Evolutionary conservation across 1,140 invertebrate genomes (phyloP), one percentile per base, ranked within the genome.

Genomic region (Cecropterus lyciades): DNA sequence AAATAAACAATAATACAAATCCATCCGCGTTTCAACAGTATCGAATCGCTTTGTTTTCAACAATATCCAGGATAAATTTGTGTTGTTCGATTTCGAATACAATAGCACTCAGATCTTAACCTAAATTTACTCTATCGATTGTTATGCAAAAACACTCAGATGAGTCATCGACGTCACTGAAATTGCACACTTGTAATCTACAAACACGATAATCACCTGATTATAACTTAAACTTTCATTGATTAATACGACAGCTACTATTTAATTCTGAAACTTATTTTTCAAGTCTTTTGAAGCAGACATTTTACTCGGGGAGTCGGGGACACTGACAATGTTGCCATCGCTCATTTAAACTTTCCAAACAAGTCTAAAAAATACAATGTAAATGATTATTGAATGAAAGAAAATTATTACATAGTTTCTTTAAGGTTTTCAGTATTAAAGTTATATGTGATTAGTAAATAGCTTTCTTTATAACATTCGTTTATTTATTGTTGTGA

Each of bases 101-200:
- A 84, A 84, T 78, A 87, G 75, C 80, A 77, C 72, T 74, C 70
- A 89, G 81, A 92, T 92, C 86, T 92, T 90, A 92, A 90, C 89
- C 87, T 89, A 89, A 88, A 89, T 90, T 85, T 83, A 77, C 81
- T 85, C 82, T 83, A 91, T 92, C 84, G 85, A 92, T 92, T 92
- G 86, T 89, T 92, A 90, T 90, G 87, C 89, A 89, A 89, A 91
- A 90, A 88, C 86, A 92, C 82, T 75, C 62, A 72, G 57, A 82
- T 85, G 82, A 84, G 65, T 89, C 80, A 86, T 85, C 72, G 56
- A 71, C 60, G 40, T 70, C 64, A 82, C 74, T 81, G 63, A 66
- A 56, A 69, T 69, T 68, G 57, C 69, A 84, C 77, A 74, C 53
- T 73, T 77, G 13, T 48, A 72, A 53, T 46, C 45, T 65, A 65